Base-by-base conservation (phyloP, 2,888 invertebrate species). In the Hydriomena furcata region DNA sequence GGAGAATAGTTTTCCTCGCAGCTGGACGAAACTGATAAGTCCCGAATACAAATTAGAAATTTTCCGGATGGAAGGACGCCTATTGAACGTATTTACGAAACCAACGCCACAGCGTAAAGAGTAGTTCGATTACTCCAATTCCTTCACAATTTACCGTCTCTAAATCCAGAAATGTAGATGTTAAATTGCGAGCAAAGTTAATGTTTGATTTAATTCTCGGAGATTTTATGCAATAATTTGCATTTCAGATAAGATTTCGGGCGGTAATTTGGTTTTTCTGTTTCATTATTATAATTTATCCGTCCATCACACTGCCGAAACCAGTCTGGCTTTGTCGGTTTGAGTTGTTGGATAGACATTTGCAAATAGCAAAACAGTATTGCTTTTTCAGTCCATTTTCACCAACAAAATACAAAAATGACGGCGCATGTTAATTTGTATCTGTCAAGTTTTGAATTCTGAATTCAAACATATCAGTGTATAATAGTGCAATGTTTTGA, bases 1-100 rank as follows among this genome's bases (percentile, higher is more conserved):
- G 17, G 28, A 13, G 24, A 47, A 42, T 45, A 45, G 35, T 58
- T 62, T 20, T 49, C 44, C 44, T 56, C 42, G 31, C 45, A 35
- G 40, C 40, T 40, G 50, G 51, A 25, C 48, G 34, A 51, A 54
- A 30, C 57, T 52, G 68, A 70, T 69, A 65, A 65, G 62, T 69
- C 63, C 52, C 24, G 61, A 65, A 64, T 65, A 61, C 68, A 72
- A 79, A 80, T 79, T 78, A 70, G 70, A 77, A 77, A 78, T 76
- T 76, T 74, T 73, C 66, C 73, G 65, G 62, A 48, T 58, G 68
- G 68, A 67, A 63, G 62, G 63, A 57, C 63, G 50, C 56, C 63
- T 61, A 69, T 74, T 68, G 71, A 71, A 73, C 61, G 66, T 62
- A 58, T 61, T 60, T 64, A 50, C 52, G 60, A 48, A 60, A 42